These are phyloP conservation scores for Heliothis subflexa DNA, from an alignment of 1,140 invertebrate species.

Conservation along the genomic window DNA sequence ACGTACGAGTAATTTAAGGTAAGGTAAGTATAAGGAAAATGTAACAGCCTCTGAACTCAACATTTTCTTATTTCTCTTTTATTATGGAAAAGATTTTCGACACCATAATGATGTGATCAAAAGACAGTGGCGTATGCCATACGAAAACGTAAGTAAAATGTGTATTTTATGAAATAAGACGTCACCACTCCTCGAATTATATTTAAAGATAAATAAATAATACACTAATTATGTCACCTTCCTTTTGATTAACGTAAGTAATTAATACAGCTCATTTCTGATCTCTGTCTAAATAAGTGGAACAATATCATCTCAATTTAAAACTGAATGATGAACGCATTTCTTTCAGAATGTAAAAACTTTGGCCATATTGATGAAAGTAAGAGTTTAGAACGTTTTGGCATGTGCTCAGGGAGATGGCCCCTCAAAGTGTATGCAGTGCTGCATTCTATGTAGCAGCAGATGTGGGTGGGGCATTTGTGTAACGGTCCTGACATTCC, in stretches of 20 bases:
- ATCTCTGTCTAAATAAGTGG: neutral
- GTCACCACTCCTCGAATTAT: neutral
- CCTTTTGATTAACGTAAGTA: neutral
- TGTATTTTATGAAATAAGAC: neutral
- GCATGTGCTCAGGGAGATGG: slow-evolving; percentile 59
- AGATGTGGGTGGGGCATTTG: slow-evolving; percentile 60
- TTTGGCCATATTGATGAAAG: neutral
- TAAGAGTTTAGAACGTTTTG: slow-evolving; percentile 19
- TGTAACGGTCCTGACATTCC: slow-evolving; percentile 50
- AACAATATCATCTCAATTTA: neutral
- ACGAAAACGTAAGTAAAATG: neutral
- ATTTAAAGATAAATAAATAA: too few species aligned
- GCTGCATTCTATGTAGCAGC: slow-evolving; percentile 59
- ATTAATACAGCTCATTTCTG: too few species aligned
- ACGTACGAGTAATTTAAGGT: slow-evolving; percentile 24
- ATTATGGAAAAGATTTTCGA: slow-evolving; percentile 12
- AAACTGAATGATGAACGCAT: neutral
- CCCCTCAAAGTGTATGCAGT: slow-evolving; percentile 59
- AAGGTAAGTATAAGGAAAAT: slow-evolving; percentile 15
- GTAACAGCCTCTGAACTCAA: slow-evolving; percentile 27
- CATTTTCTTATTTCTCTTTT: slow-evolving; percentile 21
- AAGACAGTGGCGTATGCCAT: slow-evolving; percentile 3
- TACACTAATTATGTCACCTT: neutral
- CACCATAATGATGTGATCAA: slow-evolving; percentile 28
- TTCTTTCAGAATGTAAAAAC: slow-evolving; percentile 3